Evolutionary conservation across 2,888 invertebrate genomes (phyloP).

Genomic region (Meandrusa payeni): DNA sequence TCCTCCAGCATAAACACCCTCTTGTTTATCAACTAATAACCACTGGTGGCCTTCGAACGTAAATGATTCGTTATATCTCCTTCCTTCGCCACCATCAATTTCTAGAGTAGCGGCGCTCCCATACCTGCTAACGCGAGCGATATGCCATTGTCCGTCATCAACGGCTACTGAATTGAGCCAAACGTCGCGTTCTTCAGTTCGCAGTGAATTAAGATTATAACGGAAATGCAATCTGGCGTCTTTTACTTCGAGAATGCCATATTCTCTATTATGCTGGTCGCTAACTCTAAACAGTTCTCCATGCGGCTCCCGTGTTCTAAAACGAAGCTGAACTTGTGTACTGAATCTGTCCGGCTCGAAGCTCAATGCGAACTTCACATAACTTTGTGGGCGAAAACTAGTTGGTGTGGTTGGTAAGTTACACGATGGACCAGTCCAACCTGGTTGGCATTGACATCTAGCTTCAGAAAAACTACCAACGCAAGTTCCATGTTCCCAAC

Average conservation of each 20-base stretch:
- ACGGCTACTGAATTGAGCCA: conserved; percentile 94
- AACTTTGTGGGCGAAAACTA: conserved; percentile 95
- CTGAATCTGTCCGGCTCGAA: conserved; percentile 96
- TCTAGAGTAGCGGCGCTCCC: conserved; percentile 96
- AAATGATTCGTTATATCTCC: conserved; percentile 95
- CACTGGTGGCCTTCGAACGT: conserved; percentile 95
- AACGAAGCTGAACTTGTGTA: conserved; percentile 95
- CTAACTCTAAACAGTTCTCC: conserved; percentile 97
- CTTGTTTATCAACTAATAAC: conserved; percentile 95
- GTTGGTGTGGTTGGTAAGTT: conserved; percentile 92
- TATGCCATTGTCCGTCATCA: conserved; percentile 98
- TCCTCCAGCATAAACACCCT: conserved; percentile 97
- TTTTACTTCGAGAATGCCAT: conserved; percentile 95
- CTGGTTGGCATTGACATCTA: conserved; percentile 96
- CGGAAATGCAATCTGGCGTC: conserved; percentile 94
- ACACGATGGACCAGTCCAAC: conserved; percentile 96
- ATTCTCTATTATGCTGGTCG: conserved; percentile 96
- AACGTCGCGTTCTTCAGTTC: conserved; percentile 94
- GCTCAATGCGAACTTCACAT: conserved; percentile 97
- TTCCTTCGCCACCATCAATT: conserved; percentile 96
- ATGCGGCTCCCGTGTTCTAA: conserved; percentile 95
- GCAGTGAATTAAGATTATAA: conserved; percentile 94
- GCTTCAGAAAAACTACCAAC: conserved; percentile 94
- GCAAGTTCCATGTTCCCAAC: conserved; percentile 97
- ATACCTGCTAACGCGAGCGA: conserved; percentile 93